Evolutionary conservation across 1,140 invertebrate species (phyloP), one percentile per base, ranked within the genome.

Genomic region (Ceratoteleas bidentatus): DNA sequence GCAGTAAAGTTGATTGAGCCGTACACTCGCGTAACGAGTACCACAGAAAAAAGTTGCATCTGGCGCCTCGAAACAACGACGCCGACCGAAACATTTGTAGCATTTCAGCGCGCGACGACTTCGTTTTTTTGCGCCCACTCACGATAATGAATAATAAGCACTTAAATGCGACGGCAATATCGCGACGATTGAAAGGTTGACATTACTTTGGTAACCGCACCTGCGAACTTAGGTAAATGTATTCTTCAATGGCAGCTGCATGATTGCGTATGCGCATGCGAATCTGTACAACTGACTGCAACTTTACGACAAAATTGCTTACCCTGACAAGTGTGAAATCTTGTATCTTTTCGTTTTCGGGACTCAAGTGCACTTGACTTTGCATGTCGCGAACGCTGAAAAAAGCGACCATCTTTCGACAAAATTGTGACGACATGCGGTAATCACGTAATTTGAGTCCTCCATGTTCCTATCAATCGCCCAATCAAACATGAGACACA

Each of bases 21-120:
- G 69, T 82, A 77, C 50, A 77, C 68, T 58, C 68, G 69, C 69
- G 69, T 74, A 82, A 77, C 80, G 64, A 82, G 80, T 77, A 82
- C 68, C 80, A 52, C 73, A 57, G 13, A 66, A 82, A 82, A 82
- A 82, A 82, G 80, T 82, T 77, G 80, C 80, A 82, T 82, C 79
- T 81, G 79, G 79, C 68, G 72, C 66, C 68, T 64, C 10, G 16
- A 50, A 70, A 76, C 72, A 81, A 72, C 58, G 52, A 61, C 62
- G 54, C 66, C 69, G 64, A 66, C 66, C 72, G 49, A 81, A 75
- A 68, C 72, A 72, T 75, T 81, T 81, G 72, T 70, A 64, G 53
- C 78, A 81, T 81, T 75, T 81, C 75, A 75, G 78, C 50, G 38
- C 53, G 45, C 64, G 65, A 66, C 72, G 43, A 66, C 70, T 58